phyloP scores from a whole-genome alignment of 1,140 invertebrate genomes.

The Aphis gossypii region DNA sequence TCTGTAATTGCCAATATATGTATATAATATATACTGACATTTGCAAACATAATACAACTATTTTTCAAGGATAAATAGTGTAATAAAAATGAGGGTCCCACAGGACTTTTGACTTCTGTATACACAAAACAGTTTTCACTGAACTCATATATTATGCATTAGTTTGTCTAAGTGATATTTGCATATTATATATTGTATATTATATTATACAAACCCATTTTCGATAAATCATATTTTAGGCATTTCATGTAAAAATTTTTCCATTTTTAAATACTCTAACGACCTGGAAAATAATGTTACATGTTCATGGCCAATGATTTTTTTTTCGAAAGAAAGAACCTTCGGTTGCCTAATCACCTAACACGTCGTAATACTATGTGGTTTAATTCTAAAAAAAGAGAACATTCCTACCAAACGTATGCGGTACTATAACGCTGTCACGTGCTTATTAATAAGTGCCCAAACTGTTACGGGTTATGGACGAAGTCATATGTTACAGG shows the following conservation, averaged over 20 bases:
- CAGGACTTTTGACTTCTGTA: not conserved
- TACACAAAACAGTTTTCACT: not conserved
- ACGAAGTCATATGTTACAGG: not conserved
- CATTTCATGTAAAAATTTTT: not conserved
- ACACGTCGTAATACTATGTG: slow-evolving; percentile 3
- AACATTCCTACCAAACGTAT: slow-evolving; percentile 10
- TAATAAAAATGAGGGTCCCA: not conserved
- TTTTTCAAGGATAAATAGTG: not conserved
- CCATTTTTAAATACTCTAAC: slow-evolving; percentile 47
- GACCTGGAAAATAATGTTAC: slow-evolving; percentile 38
- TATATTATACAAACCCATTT: not conserved
- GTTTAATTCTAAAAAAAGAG: slow-evolving; percentile 55
- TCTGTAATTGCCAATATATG: too few relatives aligned
- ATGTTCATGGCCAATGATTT: slow-evolving; percentile 35
- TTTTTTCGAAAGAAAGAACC: not conserved
- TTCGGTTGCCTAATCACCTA: slow-evolving; percentile 44
- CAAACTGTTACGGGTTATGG: not conserved
- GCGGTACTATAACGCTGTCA: not conserved
- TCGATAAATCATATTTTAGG: slow-evolving; percentile 35
- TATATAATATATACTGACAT: not conserved
- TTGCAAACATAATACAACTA: not conserved
- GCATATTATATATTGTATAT: too few relatives aligned
- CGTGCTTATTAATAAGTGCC: slow-evolving; percentile 7
- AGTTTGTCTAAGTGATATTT: not conserved
- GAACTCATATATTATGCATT: not conserved